phyloP scores from a whole-genome alignment of 2,888 invertebrate species.

The Acanthosepion esculentum region DNA sequence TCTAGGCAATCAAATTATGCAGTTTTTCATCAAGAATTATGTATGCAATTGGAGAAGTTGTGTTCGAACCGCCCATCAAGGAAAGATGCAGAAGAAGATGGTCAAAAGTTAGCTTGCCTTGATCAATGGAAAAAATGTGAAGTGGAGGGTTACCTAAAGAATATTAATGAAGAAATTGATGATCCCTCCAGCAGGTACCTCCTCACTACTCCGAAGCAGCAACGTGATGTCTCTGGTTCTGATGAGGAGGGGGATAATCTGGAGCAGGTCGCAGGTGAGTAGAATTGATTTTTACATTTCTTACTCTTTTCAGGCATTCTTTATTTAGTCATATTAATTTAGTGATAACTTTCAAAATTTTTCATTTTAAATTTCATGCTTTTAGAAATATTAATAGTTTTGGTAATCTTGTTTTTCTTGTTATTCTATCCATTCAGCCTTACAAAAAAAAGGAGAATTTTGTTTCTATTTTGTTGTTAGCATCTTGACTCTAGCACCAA shows the following conservation, averaged over 20 bases:
- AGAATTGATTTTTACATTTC: not conserved
- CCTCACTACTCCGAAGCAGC: slow-evolving; percentile 42
- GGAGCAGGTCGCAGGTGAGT: slow-evolving; percentile 35
- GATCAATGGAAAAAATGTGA: not conserved
- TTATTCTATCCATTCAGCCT: no score
- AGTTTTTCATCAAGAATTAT: slow-evolving; percentile 41
- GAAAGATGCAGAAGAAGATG: not conserved
- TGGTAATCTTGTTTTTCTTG: no score
- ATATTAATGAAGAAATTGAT: slow-evolving; percentile 45
- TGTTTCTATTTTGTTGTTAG: no score
- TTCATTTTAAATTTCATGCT: no score
- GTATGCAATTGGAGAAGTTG: slow-evolving; percentile 38
- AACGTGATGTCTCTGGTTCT: slow-evolving; percentile 35
- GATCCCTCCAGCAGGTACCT: slow-evolving; percentile 43
- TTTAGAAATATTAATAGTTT: no score
- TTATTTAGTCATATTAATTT: no score
- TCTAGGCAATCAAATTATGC: slow-evolving; percentile 44
- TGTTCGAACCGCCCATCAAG: slow-evolving; percentile 25
- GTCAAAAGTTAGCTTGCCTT: not conserved
- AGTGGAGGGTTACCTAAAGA: not conserved
- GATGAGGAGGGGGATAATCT: slow-evolving; percentile 39
- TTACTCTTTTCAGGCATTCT: not conserved
- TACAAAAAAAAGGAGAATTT: no score
- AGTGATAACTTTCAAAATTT: no score
- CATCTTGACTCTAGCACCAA: no score